phyloP scores from a whole-genome alignment of 1,140 invertebrate species.

The Sitophilus oryzae region DNA sequence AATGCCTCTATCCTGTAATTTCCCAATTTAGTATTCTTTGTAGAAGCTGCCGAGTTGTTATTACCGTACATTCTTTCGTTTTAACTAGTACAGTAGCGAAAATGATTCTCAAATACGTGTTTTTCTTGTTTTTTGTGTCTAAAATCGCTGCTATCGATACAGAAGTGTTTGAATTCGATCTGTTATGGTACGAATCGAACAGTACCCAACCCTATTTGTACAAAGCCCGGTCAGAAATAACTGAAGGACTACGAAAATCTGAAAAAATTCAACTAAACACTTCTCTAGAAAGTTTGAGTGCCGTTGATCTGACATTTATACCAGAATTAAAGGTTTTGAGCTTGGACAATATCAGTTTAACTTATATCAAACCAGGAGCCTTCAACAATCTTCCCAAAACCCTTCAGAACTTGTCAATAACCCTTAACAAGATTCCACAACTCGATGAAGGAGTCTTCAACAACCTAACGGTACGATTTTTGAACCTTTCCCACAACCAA shows the following conservation, averaged over 20 bases:
- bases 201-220: slow-evolving; percentile 6
- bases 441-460: slow-evolving; percentile 21
- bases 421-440: slow-evolving; percentile 17
- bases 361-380: slow-evolving; percentile 17
- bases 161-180: slow-evolving; percentile 8
- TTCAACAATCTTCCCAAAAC: slow-evolving; percentile 15
- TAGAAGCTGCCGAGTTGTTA: neutral
- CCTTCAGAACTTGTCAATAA: slow-evolving; percentile 22
- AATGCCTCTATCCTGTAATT: slow-evolving; percentile 8
- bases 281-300: neutral
- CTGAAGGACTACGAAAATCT: slow-evolving; percentile 6
- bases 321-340: slow-evolving; percentile 10
- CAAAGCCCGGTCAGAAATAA: slow-evolving; percentile 9
- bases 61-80: neutral
- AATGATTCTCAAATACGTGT: neutral
- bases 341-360: slow-evolving; percentile 20
- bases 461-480: slow-evolving; percentile 16
- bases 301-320: neutral
- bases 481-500: slow-evolving; percentile 25
- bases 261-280: slow-evolving; percentile 15
- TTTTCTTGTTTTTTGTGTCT: neutral
- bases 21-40: slow-evolving; percentile 10
- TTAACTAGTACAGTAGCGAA: neutral
- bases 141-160: neutral
- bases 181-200: slow-evolving; percentile 18